These are phyloP conservation scores for Magallana ariakensis DNA, from an alignment of 1,140 invertebrate genomes.

Conservation along the genomic window DNA sequence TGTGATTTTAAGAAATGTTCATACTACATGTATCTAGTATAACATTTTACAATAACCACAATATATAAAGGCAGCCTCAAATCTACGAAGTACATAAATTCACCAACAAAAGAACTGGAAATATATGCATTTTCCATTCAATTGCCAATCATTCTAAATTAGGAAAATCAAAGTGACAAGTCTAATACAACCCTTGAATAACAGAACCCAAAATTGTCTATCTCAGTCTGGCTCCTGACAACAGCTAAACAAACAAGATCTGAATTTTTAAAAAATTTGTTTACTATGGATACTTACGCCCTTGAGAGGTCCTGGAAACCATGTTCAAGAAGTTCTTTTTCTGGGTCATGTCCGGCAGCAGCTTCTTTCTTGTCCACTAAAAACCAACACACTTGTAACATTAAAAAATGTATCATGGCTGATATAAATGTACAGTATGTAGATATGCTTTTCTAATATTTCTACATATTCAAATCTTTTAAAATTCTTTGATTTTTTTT, in stretches of 20 bases:
- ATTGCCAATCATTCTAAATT: not conserved
- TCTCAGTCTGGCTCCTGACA: not conserved
- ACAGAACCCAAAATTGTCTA: not conserved
- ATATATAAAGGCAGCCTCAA: no score
- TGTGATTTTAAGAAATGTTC: no score
- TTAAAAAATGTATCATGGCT: no score
- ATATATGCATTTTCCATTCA: not conserved
- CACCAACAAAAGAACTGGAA: no score
- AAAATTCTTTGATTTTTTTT: no score
- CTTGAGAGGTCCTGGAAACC: constrained; percentile 71
- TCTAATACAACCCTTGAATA: not conserved
- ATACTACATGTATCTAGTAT: no score
- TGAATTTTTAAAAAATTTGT: not conserved
- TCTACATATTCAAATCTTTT: no score
- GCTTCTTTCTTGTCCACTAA: constrained; percentile 72
- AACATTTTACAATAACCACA: no score
- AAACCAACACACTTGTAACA: not conserved
- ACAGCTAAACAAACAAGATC: not conserved
- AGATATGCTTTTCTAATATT: no score
- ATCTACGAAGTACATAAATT: no score
- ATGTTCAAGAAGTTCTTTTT: constrained; percentile 70
- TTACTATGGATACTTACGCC: constrained; percentile 63
- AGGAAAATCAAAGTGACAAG: not conserved
- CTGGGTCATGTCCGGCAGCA: constrained; percentile 68
- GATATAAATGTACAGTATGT: no score